Evolutionary conservation across 2,888 invertebrate species (phyloP).

Genomic region (Eretmocerus hayati): DNA sequence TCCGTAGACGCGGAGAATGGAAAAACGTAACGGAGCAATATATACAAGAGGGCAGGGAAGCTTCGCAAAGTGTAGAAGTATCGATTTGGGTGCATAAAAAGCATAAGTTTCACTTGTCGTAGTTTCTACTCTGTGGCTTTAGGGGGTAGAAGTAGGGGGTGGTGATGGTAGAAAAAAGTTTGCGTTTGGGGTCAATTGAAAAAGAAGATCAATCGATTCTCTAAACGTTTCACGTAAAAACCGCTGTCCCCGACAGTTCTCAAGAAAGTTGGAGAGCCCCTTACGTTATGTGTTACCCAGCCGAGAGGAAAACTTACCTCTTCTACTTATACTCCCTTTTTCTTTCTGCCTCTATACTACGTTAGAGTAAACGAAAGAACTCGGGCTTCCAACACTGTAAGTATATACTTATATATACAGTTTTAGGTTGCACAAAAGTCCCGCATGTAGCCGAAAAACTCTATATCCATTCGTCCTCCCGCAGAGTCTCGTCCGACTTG

Average conservation of each 20-base stretch:
- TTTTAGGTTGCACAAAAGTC: too few relatives aligned
- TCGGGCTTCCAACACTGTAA: neutral
- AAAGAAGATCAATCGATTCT: constrained; percentile 27
- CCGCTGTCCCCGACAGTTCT: constrained; percentile 27
- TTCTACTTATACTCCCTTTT: too few relatives aligned
- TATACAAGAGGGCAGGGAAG: too few relatives aligned
- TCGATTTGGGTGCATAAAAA: neutral
- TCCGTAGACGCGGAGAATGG: too few relatives aligned
- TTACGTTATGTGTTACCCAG: constrained; percentile 28
- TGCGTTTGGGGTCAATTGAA: constrained; percentile 25
- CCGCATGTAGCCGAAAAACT: neutral
- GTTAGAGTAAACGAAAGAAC: constrained; percentile 1
- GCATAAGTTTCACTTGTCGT: constrained; percentile 15
- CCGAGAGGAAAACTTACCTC: constrained; percentile 18
- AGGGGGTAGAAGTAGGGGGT: neutral
- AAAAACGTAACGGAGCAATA: too few relatives aligned
- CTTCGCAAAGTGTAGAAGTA: too few relatives aligned
- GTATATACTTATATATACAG: neutral
- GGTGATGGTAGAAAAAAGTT: neutral
- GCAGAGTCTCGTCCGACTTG: too few relatives aligned
- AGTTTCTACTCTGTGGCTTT: constrained; percentile 9
- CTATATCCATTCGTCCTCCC: neutral
- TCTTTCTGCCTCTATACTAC: neutral
- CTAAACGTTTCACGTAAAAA: constrained; percentile 29
- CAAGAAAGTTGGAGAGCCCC: constrained; percentile 29